Conservation (phyloP, 2,888 invertebrate species). For the Drosophila affinis region DNA sequence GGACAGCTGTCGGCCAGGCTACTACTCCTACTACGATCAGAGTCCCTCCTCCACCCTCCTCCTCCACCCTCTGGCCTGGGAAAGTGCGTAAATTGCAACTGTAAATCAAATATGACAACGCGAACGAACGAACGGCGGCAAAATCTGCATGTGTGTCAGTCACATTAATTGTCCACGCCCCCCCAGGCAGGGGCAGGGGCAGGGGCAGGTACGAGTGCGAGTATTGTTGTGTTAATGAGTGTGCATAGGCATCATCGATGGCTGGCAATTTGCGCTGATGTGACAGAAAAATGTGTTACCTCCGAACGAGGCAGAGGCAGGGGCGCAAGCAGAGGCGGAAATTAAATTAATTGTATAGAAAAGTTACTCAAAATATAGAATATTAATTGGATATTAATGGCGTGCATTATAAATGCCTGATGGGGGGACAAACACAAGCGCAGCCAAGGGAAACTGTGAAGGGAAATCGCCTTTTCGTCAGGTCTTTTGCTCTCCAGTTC, state of each 20-base stretch:
- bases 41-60: slow-evolving; percentile 9
- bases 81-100: slow-evolving; percentile 79
- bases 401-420: slow-evolving; percentile 45
- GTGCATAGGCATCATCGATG: slow-evolving; percentile 60
- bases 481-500: no score
- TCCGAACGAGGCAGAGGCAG: slow-evolving; percentile 20
- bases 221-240: slow-evolving; percentile 75
- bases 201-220: slow-evolving; percentile 35
- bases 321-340: slow-evolving; percentile 32
- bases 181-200: slow-evolving; percentile 6
- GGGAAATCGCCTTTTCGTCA: neutral
- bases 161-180: slow-evolving; percentile 74
- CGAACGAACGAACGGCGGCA: slow-evolving; percentile 61
- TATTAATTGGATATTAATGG: slow-evolving; percentile 73
- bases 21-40: slow-evolving; percentile 1
- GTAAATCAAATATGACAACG: slow-evolving; percentile 80
- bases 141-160: slow-evolving; percentile 78
- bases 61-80: slow-evolving; percentile 22
- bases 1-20: slow-evolving; percentile 66
- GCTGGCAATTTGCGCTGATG: slow-evolving; percentile 64
- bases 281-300: slow-evolving; percentile 78
- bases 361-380: slow-evolving; percentile 53
- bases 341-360: slow-evolving; percentile 69
- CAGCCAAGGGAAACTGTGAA: neutral
- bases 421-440: neutral